Percentiles rank a stretch among this genome's conserved stretches.
phyloP scores from a whole-genome alignment of 2,113 vertebrate genomes.

The rat (Rattus norvegicus) region GRCr8 NC_086020.1:7616001-7616500 shows the following conservation, averaged over 20 bases:
- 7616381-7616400: conserved; percentile 18
- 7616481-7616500: background rate
- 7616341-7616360: background rate
- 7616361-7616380: conserved; percentile 33
- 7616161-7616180: background rate
- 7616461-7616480: background rate
- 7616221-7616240: background rate
- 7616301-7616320: background rate
- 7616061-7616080: background rate
- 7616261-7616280: background rate
- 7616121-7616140: background rate
- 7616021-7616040: background rate
- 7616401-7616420: background rate
- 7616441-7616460: background rate
- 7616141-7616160: background rate
- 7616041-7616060: background rate
- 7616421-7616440: background rate
- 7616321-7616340: background rate
- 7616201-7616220: background rate
- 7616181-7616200: background rate
- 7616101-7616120: background rate
- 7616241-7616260: conserved; percentile 12
- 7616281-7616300: conserved; percentile 13
- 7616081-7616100: background rate
- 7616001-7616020: background rate